These are phyloP conservation scores for Orientallactaga sibirica DNA, from an alignment of 2,797 vertebrate species.

Conservation along the genomic window DNA sequence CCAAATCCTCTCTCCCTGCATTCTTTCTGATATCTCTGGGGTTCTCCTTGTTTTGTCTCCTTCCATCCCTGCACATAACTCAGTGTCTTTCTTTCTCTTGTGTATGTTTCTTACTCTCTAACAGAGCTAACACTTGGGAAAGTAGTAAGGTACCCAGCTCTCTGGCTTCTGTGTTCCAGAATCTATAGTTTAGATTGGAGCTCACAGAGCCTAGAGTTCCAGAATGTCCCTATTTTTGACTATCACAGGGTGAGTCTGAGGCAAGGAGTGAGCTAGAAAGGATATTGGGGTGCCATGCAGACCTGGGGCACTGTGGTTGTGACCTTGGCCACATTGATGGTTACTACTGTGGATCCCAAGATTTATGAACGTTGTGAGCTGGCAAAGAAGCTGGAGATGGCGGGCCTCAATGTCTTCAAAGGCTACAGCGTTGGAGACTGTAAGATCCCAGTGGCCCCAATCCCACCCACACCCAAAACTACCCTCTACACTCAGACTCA, in stretches of 20 bases:
- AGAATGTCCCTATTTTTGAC: conserved; percentile 52
- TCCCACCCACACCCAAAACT: not conserved
- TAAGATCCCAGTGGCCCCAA: conserved; percentile 82
- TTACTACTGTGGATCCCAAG: conserved; percentile 64
- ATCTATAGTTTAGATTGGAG: conserved; percentile 45
- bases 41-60: conserved; percentile 44
- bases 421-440: conserved; percentile 87
- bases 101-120: conserved; percentile 5
- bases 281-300: conserved; percentile 44
- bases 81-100: conserved; percentile 34
- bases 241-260: conserved; percentile 36
- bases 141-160: not conserved
- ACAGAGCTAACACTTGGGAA: not conserved
- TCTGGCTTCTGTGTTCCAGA: conserved; percentile 63
- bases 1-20: not conserved
- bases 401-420: conserved; percentile 82
- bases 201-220: conserved; percentile 72
- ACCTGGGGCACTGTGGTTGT: not conserved
- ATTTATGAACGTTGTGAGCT: conserved; percentile 86
- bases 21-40: conserved; percentile 47
- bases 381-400: conserved; percentile 84
- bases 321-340: conserved; percentile 40
- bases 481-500: conserved; percentile 1
- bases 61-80: conserved; percentile 1
- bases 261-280: conserved; percentile 26